Evolutionary conservation across 2,113 vertebrate genomes (phyloP), one percentile per base, ranked within the genome.

Genomic region (Vombatus ursinus): DNA sequence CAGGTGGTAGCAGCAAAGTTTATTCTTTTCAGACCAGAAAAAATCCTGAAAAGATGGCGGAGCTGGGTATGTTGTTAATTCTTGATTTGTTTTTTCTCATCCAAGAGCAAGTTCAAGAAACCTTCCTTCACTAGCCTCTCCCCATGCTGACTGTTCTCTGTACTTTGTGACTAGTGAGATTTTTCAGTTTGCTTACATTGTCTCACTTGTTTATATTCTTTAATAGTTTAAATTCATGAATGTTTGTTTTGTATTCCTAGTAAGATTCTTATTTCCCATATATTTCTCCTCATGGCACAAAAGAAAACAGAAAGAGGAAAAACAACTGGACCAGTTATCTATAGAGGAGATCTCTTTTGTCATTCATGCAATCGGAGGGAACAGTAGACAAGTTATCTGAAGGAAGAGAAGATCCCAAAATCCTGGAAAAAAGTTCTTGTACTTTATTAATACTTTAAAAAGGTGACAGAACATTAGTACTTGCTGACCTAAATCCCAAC

Each of bases 11-110:
- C 50, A 98, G 98, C 14, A 99, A 99, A 91, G 99, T 99, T 97
- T 99, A 99, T 97, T 98, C 99, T 0, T 99, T 99, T 98, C 99
- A 99, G 97, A 99, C 98, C 95, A 98, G 98, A 95, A 99, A 99
- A 97, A 98, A 98, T 4, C 97, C 99, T 92, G 99, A 99, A 98
- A 99, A 99, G 97, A 99, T 99, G 99, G 98, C 99, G 96, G 99
- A 99, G 95, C 98, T 99, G 77, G 99, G 99, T 99, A 98, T 91
- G 98, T 97, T 96, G 92, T 95, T 52, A 84, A 84, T 93, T 52
- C 94, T 92, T 98, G 3, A 92, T 95, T 95, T 98, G 77, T 50
- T 0, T 84, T 91, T 95, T 4, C 51, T 94, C 90, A 92, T 51
- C 50, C 61, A 84, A 95, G 19, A 84, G 19, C 19, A 44, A 8